phyloP scores from a whole-genome alignment of 2,888 invertebrate species.

The Dromius quadrimaculatus region DNA sequence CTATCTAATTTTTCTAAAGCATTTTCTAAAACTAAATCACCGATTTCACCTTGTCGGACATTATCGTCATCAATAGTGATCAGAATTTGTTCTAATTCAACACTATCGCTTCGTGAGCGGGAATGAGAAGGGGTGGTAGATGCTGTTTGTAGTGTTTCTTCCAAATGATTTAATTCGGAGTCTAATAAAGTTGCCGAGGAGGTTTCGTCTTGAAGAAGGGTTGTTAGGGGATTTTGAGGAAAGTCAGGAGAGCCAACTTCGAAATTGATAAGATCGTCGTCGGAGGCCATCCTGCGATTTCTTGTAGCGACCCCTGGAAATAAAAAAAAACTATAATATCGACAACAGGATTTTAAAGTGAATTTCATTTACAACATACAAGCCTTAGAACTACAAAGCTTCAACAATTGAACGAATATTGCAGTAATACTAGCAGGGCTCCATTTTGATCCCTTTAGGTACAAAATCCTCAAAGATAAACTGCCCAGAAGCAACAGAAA shows the following conservation, averaged over 20 bases:
- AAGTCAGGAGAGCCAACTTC: conserved; percentile 62
- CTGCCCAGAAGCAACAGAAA: too few species aligned
- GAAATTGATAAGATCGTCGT: conserved; percentile 63
- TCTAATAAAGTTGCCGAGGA: conserved; percentile 62
- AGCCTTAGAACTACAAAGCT: too few species aligned
- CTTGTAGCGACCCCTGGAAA: background rate
- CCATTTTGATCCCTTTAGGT: too few species aligned
- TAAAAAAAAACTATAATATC: background rate
- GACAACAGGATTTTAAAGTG: too few species aligned
- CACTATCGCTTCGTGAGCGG: conserved; percentile 48
- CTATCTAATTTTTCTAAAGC: conserved; percentile 46
- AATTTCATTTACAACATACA: too few species aligned
- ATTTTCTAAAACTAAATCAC: too few species aligned
- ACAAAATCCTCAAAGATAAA: too few species aligned
- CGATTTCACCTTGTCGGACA: background rate
- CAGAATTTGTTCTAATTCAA: conserved; percentile 64
- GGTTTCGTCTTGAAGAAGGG: conserved; percentile 54
- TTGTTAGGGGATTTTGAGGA: conserved; percentile 55
- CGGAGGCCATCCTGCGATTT: conserved; percentile 45
- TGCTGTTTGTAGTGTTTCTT: conserved; percentile 62
- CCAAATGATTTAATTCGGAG: conserved; percentile 63
- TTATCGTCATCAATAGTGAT: conserved; percentile 62
- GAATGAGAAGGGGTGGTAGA: conserved; percentile 49
- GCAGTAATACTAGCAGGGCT: too few species aligned
- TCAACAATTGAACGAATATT: too few species aligned